Conservation (phyloP, 1,140 invertebrate genomes). For the Macrocentrus cingulum region DNA sequence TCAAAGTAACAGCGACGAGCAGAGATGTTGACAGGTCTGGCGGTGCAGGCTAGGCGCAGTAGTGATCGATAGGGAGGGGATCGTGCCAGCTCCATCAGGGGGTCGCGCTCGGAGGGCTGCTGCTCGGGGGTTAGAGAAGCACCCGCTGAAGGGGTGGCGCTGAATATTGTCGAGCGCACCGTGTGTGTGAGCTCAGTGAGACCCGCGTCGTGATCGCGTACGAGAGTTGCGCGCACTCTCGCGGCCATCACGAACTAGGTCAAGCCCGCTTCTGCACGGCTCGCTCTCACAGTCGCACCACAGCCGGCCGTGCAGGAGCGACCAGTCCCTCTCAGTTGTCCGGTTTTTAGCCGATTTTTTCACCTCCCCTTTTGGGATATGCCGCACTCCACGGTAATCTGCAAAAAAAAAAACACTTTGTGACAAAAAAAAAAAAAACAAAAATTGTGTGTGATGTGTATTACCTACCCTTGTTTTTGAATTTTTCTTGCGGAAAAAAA, state of each 20-base stretch:
- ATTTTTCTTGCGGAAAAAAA: no score
- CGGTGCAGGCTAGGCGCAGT: conserved; percentile 25
- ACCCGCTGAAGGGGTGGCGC: background rate
- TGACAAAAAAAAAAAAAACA: no score
- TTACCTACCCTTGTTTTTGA: no score
- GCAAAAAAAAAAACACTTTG: no score
- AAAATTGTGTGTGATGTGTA: no score
- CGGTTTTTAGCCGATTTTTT: background rate
- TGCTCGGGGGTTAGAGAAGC: background rate
- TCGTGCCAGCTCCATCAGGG: conserved; percentile 27
- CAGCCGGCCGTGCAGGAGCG: conserved; percentile 26
- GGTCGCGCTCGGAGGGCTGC: conserved; percentile 16
- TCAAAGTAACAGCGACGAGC: no score
- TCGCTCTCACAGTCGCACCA: conserved; percentile 19
- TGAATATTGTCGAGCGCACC: conserved; percentile 13
- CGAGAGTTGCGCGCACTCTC: conserved; percentile 21
- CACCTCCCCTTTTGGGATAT: background rate
- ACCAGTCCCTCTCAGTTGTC: background rate
- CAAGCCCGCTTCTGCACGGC: conserved; percentile 25
- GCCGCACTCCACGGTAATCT: no score
- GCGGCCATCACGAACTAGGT: conserved; percentile 22
- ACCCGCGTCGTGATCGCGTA: conserved; percentile 31
- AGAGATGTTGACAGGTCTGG: conserved; percentile 23
- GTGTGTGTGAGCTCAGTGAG: conserved; percentile 27
- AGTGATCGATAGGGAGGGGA: conserved; percentile 50